Conservation (phyloP, 64 coral and sea anemone genomes). For the Dendrophyllia cribrosa region DNA sequence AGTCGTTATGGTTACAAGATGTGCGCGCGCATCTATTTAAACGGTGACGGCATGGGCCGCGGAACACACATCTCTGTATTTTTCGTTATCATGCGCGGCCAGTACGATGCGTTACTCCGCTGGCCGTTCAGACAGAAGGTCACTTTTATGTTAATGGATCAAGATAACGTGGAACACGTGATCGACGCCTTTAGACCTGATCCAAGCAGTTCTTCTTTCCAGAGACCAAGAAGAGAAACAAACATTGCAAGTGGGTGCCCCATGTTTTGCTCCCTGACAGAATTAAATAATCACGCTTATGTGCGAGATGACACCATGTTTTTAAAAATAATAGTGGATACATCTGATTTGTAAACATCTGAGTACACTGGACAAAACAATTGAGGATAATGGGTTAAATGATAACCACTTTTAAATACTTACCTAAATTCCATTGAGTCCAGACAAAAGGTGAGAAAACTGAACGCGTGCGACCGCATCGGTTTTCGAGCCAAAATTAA, state of each 20-base stretch:
- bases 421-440: no score
- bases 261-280: conserved; percentile 37
- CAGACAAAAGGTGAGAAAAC: no score
- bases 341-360: no score
- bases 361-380: no score
- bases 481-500: no score
- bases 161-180: conserved; percentile 72
- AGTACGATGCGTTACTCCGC: conserved; percentile 46
- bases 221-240: conserved; percentile 48
- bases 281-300: conserved; percentile 63
- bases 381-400: no score
- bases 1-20: conserved; percentile 68
- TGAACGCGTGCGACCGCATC: no score
- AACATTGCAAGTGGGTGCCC: conserved; percentile 69
- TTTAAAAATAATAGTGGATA: background rate
- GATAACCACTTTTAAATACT: no score
- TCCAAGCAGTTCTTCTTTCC: conserved; percentile 59
- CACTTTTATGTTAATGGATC: conserved; percentile 65
- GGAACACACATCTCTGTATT: conserved; percentile 54
- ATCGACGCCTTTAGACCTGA: conserved; percentile 68
- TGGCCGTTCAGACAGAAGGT: conserved; percentile 78
- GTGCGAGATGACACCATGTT: conserved; percentile 67
- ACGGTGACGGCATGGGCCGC: conserved; percentile 57
- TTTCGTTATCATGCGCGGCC: conserved; percentile 68
- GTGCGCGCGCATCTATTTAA: conserved; percentile 67